These are phyloP conservation scores for Eupleurogrammus muticus DNA, from an alignment of 2,797 vertebrate species.

Conservation along the genomic window DNA sequence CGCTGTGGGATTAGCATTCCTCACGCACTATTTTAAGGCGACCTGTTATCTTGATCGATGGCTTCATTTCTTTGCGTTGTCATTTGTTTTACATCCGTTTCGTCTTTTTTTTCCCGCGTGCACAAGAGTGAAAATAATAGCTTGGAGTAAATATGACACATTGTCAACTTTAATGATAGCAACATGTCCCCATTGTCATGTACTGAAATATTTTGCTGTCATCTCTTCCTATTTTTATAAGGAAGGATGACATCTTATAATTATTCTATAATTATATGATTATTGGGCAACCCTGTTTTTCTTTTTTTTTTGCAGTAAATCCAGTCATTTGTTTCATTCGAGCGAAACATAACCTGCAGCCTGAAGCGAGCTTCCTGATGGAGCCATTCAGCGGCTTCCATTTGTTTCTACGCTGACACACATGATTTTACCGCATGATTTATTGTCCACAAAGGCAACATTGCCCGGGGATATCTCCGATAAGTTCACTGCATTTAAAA, in stretches of 20 bases:
- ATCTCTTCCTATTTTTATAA: conserved; percentile 1
- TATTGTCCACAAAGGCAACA: conserved; percentile 74
- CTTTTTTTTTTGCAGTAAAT: conserved; percentile 58
- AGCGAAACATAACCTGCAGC: conserved; percentile 55
- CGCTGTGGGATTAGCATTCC: background rate
- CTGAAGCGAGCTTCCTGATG: conserved; percentile 54
- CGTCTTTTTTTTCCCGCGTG: no score
- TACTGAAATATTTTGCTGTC: conserved; percentile 18
- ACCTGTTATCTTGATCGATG: no score
- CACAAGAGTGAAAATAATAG: no score
- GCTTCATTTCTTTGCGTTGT: no score
- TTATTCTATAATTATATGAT: conserved; percentile 7
- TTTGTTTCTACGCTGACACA: conserved; percentile 63
- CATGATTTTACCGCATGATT: conserved; percentile 74
- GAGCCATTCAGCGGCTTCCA: conserved; percentile 69
- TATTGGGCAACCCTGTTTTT: conserved; percentile 25
- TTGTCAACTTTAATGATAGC: conserved; percentile 1
- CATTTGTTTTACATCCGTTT: background rate
- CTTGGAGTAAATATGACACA: no score
- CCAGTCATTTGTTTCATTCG: conserved; percentile 1
- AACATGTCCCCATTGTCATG: conserved; percentile 18
- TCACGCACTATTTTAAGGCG: conserved; percentile 11
- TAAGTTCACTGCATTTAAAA: conserved; percentile 72
- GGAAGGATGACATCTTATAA: no score
- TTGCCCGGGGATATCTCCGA: conserved; percentile 68